These are phyloP conservation scores for Drosophila grimshawi DNA, from an alignment of 1,140 invertebrate species.

Conservation along the genomic window DNA sequence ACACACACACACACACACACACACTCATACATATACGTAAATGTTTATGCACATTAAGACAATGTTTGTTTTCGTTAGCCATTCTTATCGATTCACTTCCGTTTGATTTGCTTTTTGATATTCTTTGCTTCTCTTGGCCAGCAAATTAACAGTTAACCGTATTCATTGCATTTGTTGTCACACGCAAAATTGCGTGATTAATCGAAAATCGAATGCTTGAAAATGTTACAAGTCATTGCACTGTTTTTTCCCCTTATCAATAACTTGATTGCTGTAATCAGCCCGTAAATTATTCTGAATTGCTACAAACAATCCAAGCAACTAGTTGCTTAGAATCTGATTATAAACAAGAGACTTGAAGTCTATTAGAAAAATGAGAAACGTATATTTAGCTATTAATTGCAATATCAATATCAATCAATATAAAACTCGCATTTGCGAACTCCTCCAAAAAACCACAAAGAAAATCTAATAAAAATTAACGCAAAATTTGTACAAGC, in stretches of 20 bases:
- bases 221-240: no score
- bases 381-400: not conserved
- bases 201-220: no score
- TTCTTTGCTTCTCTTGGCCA: not conserved
- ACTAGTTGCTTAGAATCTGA: no score
- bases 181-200: constrained; percentile 1
- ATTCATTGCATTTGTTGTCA: constrained; percentile 19
- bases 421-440: constrained; percentile 29
- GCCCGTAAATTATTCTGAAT: no score
- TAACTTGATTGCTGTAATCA: no score
- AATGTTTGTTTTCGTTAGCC: constrained; percentile 40
- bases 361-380: no score
- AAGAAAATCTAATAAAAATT: constrained; percentile 50
- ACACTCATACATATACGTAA: constrained; percentile 16
- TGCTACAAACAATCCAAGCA: no score
- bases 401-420: constrained; percentile 44
- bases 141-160: no score
- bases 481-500: constrained; percentile 61
- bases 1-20: constrained; percentile 6
- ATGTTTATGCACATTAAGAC: constrained; percentile 24
- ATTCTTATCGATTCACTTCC: constrained; percentile 72
- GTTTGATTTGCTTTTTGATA: constrained; percentile 61
- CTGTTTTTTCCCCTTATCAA: no score
- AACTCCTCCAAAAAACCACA: constrained; percentile 20
- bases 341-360: no score